These are phyloP conservation scores for Ochropacha duplaris DNA, from an alignment of 2,888 invertebrate species.

Conservation along the genomic window DNA sequence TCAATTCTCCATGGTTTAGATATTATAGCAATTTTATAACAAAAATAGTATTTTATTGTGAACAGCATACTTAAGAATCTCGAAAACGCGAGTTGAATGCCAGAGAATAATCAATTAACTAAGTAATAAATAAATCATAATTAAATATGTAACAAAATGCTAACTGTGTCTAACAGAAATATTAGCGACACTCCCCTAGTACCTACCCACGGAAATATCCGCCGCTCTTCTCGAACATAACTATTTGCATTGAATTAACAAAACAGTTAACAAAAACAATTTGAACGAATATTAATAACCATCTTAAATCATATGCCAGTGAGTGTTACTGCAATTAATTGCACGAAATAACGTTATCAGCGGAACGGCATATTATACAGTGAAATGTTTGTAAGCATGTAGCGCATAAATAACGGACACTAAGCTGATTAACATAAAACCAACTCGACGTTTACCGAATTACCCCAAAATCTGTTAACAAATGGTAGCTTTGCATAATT, in stretches of 20 bases:
- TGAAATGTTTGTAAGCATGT: slow-evolving; percentile 69
- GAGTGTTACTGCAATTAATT: slow-evolving; percentile 76
- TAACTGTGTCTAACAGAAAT: slow-evolving; percentile 2
- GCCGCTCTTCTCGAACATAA: slow-evolving; percentile 31
- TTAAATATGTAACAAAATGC: neutral
- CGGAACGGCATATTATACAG: slow-evolving; percentile 52
- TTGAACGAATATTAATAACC: slow-evolving; percentile 55
- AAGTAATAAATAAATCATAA: neutral
- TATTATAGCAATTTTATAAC: no score
- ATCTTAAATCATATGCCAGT: slow-evolving; percentile 68
- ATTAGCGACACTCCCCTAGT: neutral
- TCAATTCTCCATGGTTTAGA: no score
- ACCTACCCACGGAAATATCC: slow-evolving; percentile 10
- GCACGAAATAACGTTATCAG: slow-evolving; percentile 72
- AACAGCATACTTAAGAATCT: no score
- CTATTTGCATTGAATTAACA: slow-evolving; percentile 63
- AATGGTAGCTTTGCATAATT: slow-evolving; percentile 81
- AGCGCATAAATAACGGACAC: slow-evolving; percentile 74
- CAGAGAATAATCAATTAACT: neutral
- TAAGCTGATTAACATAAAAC: slow-evolving; percentile 80
- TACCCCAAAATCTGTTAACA: slow-evolving; percentile 80
- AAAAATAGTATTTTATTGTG: no score
- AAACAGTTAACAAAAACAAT: slow-evolving; percentile 69
- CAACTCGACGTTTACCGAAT: slow-evolving; percentile 70
- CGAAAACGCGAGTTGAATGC: no score